Base-by-base conservation (phyloP, 2,113 vertebrate genomes). In the Alces alces region DNA sequence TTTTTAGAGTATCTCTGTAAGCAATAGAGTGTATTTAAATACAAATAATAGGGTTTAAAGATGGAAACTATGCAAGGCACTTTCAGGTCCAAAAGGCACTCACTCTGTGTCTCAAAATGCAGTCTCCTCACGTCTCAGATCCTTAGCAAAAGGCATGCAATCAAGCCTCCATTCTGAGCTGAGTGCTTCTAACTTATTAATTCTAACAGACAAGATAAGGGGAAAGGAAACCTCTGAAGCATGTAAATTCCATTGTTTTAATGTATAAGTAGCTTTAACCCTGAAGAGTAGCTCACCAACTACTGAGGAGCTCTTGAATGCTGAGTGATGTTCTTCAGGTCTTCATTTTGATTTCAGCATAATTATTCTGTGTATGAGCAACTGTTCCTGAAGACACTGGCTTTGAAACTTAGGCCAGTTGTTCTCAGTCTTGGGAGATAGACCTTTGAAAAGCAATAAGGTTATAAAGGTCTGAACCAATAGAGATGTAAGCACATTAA, bases 121-220 rank as follows among this genome's bases (percentile, higher is more conserved):
- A 98, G 98, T 98, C 98, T 98, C 97, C 98, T 98, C 98, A 99
- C 36, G 43, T 98, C 82, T 97, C 97, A 96, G 89, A 98, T 97
- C 54, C 98, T 98, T 98, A 98, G 97, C 64, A 97, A 98, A 98
- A 98, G 97, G 92, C 96, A 97, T 2, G 82, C 98, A 98, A 97
- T 98, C 97, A 98, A 98, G 97, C 76, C 98, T 98, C 97, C 93
- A 86, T 97, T 98, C 98, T 92, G 96, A 97, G 97, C 89, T 94
- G 97, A 98, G 96, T 96, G 96, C 47, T 97, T 98, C 96, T 96
- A 97, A 95, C 95, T 98, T 97, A 98, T 97, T 99, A 98, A 99
- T 98, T 98, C 98, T 98, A 98, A 95, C 2, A 33, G 98, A 98
- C 98, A 98, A 98, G 98, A 98, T 98, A 98, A 98, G 96, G 96